These are phyloP conservation scores for Harpalus rufipes DNA, from an alignment of 2,888 invertebrate genomes.

Conservation along the genomic window DNA sequence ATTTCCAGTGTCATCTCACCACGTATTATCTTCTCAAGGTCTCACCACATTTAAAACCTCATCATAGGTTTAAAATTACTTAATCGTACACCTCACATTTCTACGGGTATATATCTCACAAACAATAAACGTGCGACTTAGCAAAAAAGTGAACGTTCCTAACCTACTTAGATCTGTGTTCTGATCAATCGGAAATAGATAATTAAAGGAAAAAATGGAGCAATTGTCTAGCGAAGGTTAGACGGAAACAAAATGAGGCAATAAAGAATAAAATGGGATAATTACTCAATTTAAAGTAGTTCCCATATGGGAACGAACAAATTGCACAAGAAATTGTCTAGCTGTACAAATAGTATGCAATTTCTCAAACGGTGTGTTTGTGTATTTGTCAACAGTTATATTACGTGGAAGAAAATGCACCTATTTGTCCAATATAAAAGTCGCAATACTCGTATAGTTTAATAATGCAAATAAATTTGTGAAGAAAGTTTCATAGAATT, in stretches of 20 bases:
- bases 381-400: no score
- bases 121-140: neutral
- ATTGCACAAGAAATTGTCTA: neutral
- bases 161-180: neutral
- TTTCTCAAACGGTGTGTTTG: neutral
- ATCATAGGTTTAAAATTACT: constrained; percentile 16
- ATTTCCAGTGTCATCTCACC: constrained; percentile 2
- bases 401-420: no score
- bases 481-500: no score
- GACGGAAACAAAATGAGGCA: neutral
- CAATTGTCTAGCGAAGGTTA: neutral
- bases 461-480: no score
- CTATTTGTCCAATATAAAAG: no score
- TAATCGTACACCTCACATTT: neutral
- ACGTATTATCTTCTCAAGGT: neutral
- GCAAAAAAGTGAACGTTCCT: constrained; percentile 27
- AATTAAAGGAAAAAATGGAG: constrained; percentile 12
- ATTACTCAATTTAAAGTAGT: neutral
- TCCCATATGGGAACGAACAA: no score
- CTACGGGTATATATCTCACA: no score
- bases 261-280: neutral
- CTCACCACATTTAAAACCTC: neutral
- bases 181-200: constrained; percentile 15
- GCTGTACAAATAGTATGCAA: neutral
- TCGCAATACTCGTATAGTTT: no score